These are phyloP conservation scores for Orycteropus afer DNA, from an alignment of 2,113 vertebrate genomes.

Conservation along the genomic window DNA sequence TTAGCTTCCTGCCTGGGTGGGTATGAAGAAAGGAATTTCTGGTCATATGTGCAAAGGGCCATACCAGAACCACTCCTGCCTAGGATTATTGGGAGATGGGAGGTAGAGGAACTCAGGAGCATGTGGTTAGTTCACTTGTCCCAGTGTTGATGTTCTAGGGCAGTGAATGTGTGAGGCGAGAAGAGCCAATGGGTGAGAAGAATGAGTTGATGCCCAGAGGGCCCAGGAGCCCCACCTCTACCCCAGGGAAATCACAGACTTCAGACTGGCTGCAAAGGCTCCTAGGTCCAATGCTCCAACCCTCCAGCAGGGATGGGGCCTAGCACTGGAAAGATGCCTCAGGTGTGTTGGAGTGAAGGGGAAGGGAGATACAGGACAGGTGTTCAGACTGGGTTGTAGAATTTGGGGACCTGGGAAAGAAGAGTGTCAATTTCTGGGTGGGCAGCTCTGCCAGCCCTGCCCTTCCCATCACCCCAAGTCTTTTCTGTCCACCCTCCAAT, in stretches of 20 bases:
- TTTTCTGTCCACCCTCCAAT: neutral
- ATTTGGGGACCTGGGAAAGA: neutral
- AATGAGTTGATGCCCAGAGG: neutral
- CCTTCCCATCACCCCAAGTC: conserved; percentile 53
- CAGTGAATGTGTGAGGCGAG: neutral
- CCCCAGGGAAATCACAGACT: conserved; percentile 18
- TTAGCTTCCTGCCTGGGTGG: neutral
- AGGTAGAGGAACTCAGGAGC: conserved; percentile 13
- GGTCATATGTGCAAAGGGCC: neutral
- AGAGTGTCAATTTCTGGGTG: neutral
- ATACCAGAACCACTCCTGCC: neutral
- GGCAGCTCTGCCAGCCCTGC: neutral
- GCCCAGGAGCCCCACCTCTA: conserved; percentile 10
- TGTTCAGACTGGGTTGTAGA: neutral
- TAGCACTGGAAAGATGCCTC: conserved; percentile 73
- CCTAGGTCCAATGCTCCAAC: neutral
- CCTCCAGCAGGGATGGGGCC: neutral
- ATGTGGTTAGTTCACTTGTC: neutral
- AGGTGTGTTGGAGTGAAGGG: conserved; percentile 53
- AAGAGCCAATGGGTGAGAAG: neutral
- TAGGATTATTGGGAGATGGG: neutral
- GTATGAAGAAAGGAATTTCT: neutral
- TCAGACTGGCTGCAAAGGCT: conserved; percentile 49
- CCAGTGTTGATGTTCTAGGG: neutral
- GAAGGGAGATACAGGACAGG: neutral